Evolutionary conservation across 2,888 invertebrate species (phyloP).

Genomic region (Cheiracanthium punctorium): DNA sequence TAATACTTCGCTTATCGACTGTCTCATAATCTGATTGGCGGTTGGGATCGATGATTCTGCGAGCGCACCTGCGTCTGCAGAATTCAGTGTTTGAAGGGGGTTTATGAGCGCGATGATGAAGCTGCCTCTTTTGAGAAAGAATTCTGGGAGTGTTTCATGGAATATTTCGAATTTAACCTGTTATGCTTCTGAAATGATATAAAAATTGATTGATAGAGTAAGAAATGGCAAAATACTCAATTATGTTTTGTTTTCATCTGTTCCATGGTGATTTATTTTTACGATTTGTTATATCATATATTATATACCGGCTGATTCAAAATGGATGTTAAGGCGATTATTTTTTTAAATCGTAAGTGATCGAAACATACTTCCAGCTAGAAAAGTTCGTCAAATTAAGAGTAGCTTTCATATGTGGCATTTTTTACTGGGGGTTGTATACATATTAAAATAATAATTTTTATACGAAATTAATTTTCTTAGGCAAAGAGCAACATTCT

Average conservation of each 20-base stretch:
- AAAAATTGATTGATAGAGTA: background rate
- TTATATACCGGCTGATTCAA: too few relatives aligned
- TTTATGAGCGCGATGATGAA: background rate
- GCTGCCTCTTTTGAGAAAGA: background rate
- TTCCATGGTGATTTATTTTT: too few relatives aligned
- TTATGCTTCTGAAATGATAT: background rate
- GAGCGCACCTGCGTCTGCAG: slow-evolving; percentile 46
- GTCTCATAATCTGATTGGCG: slow-evolving; percentile 61
- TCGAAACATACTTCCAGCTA: too few relatives aligned
- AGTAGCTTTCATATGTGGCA: too few relatives aligned
- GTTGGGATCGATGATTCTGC: slow-evolving; percentile 35
- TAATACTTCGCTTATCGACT: slow-evolving; percentile 48
- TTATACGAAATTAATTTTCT: too few relatives aligned
- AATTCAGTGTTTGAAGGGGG: background rate
- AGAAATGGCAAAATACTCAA: background rate
- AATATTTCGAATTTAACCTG: background rate
- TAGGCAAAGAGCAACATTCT: too few relatives aligned
- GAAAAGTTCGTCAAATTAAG: too few relatives aligned
- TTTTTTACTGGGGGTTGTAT: too few relatives aligned
- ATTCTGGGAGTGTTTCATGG: background rate
- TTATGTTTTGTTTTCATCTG: background rate
- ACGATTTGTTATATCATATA: too few relatives aligned
- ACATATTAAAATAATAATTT: too few relatives aligned
- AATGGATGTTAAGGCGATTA: too few relatives aligned
- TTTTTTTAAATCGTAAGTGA: too few relatives aligned